A percentile compares a stretch with the other conserved stretches of the same genome.
phyloP scores from a whole-genome alignment of 2,888 invertebrate species.

The Athripsodes cinereus region DNA sequence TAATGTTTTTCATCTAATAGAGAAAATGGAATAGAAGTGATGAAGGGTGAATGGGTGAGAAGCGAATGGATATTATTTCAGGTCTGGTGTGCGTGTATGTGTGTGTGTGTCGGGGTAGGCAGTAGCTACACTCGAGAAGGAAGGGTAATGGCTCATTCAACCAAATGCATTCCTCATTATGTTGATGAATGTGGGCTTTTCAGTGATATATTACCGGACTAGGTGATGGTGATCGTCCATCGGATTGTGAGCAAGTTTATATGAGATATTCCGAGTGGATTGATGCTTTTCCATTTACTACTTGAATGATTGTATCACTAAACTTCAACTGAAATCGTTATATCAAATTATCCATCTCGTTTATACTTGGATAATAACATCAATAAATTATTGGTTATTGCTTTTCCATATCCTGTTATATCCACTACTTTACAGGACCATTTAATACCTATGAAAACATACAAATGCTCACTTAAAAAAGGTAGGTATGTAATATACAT shows the following conservation, averaged over 20 bases:
- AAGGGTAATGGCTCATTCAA: conserved; percentile 20
- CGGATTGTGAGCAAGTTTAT: neutral
- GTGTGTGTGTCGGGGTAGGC: neutral
- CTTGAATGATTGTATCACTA: conserved; percentile 8
- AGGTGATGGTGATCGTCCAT: neutral
- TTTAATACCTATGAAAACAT: too few species aligned
- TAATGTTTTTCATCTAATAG: neutral
- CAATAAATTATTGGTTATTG: conserved; percentile 5
- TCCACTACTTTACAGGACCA: neutral
- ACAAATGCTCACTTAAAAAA: too few species aligned
- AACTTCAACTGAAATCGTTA: conserved; percentile 7
- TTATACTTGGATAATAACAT: conserved; percentile 3
- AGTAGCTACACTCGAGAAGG: neutral
- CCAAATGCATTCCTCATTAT: conserved; percentile 24
- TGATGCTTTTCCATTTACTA: conserved; percentile 6
- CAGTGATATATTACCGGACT: conserved; percentile 14
- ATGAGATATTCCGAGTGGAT: neutral
- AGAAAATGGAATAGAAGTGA: neutral
- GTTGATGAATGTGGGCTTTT: conserved; percentile 21
- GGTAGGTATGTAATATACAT: too few species aligned
- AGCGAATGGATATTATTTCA: neutral
- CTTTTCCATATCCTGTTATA: neutral
- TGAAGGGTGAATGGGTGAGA: neutral
- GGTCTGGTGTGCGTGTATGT: neutral
- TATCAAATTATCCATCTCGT: conserved; percentile 3